Percentiles rank a stretch among this genome's conserved stretches.
Evolutionary conservation across 2,888 invertebrate species (phyloP).

Genomic region (Cyaniris semiargus): DNA sequence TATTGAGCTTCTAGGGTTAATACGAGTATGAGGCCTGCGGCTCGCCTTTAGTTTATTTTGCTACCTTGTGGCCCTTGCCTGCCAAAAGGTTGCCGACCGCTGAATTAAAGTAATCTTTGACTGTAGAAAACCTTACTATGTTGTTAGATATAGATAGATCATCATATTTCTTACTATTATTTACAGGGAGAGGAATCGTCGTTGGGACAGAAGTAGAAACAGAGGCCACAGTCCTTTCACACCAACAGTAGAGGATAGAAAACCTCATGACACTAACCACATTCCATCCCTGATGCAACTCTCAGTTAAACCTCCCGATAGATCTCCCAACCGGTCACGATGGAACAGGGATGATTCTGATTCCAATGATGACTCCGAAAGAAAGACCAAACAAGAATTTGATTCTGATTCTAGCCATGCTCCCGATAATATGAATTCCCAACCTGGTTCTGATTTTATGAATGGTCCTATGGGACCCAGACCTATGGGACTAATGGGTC

Average conservation of each 20-base stretch:
- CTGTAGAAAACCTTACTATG: background rate
- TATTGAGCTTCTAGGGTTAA: too few relatives aligned
- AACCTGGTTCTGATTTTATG: slow-evolving; percentile 2
- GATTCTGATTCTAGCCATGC: slow-evolving; percentile 38
- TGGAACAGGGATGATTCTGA: slow-evolving; percentile 53
- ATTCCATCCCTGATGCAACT: slow-evolving; percentile 69
- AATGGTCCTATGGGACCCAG: slow-evolving; percentile 17
- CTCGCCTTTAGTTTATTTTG: too few relatives aligned
- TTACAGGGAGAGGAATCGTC: slow-evolving; percentile 58
- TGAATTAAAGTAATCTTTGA: too few relatives aligned
- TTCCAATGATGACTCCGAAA: slow-evolving; percentile 54
- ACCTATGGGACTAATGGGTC: slow-evolving; percentile 37
- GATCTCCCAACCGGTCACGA: slow-evolving; percentile 49
- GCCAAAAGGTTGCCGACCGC: too few relatives aligned
- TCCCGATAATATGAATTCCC: background rate
- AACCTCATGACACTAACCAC: slow-evolving; percentile 50
- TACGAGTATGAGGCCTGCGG: too few relatives aligned
- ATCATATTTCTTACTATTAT: background rate
- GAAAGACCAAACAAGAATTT: slow-evolving; percentile 46
- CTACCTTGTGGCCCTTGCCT: too few relatives aligned
- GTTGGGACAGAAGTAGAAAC: slow-evolving; percentile 63
- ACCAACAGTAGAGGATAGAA: slow-evolving; percentile 59
- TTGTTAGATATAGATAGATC: background rate
- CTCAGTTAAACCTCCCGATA: slow-evolving; percentile 57
- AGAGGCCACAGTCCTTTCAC: slow-evolving; percentile 58